Evolutionary conservation across 2,113 vertebrate genomes (phyloP).

Genomic region (Raja brachyura): DNA sequence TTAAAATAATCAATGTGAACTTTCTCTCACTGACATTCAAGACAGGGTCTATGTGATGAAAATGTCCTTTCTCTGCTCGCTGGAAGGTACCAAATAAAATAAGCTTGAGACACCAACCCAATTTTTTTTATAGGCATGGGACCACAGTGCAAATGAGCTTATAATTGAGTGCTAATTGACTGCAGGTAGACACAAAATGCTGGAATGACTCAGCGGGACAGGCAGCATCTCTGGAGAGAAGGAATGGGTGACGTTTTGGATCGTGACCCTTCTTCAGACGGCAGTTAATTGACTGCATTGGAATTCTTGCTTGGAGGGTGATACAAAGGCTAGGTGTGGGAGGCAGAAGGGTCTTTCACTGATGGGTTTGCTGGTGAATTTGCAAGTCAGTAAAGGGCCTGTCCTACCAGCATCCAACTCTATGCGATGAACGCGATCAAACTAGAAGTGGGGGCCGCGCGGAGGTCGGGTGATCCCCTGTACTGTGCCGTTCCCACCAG

Average conservation of each 20-base stretch:
- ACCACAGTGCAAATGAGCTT: not conserved
- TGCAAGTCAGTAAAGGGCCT: no score
- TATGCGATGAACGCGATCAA: no score
- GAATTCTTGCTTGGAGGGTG: not conserved
- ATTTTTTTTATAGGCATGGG: conserved; percentile 9
- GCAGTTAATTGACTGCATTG: not conserved
- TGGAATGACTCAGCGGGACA: no score
- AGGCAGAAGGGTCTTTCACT: not conserved
- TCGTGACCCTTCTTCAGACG: no score
- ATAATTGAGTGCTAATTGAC: conserved; percentile 15
- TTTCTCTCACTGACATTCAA: not conserved
- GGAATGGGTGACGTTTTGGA: no score
- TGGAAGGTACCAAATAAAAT: not conserved
- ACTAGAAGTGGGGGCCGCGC: no score
- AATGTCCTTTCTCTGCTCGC: not conserved
- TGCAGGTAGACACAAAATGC: not conserved
- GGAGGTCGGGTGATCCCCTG: no score
- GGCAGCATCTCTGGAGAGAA: no score
- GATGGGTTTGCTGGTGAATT: not conserved
- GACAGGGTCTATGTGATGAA: not conserved
- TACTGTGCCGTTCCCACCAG: no score
- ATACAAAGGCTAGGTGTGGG: not conserved
- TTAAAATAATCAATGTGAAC: not conserved
- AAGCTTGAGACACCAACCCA: not conserved
- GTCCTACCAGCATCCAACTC: no score